Base-by-base conservation (phyloP, 2,113 vertebrate species). In the Ochotona princeps region DNA sequence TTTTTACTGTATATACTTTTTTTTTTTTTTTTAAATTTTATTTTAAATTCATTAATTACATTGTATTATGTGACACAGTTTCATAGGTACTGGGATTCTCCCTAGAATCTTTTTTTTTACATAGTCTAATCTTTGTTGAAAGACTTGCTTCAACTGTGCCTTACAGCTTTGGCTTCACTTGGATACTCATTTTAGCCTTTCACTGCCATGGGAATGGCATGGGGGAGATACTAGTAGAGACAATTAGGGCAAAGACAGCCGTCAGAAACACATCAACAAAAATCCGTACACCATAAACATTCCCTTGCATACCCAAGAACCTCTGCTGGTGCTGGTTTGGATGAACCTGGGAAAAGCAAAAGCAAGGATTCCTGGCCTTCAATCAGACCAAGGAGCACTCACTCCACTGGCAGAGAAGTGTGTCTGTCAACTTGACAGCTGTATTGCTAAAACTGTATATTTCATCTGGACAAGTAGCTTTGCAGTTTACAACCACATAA, bases 121-220 rank as follows among this genome's bases (percentile, higher is more conserved):
- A 94, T 92, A 90, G 92, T 95, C 96, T 96, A 96, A 95, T 95
- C 97, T 98, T 98, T 98, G 98, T 98, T 98, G 97, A 98, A 96
- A 97, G 94, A 96, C 81, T 93, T 95, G 94, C 97, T 98, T 97
- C 92, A 97, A 97, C 94, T 9, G 97, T 96, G 92, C 96, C 96
- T 97, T 97, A 97, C 97, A 98, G 97, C 97, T 98, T 96, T 95
- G 93, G 90, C 92, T 96, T 94, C 96, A 87, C 92, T 89, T 81
- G 94, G 44, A 82, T 82, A 93, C 96, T 95, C 91, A 93, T n/a
- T 96, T 96, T n/a, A 97, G 95, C 96, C 96, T 97, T 67, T 97
- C 96, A 85, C 93, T 96, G 97, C 93, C 94, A 95, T 93, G 80
- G 89, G 94, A 96, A 96, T 57, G 90, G 90, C 69, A 92, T 73